phyloP scores from a whole-genome alignment of 92 coral and sea anemone species.

The Palythoa grandiflora region DNA sequence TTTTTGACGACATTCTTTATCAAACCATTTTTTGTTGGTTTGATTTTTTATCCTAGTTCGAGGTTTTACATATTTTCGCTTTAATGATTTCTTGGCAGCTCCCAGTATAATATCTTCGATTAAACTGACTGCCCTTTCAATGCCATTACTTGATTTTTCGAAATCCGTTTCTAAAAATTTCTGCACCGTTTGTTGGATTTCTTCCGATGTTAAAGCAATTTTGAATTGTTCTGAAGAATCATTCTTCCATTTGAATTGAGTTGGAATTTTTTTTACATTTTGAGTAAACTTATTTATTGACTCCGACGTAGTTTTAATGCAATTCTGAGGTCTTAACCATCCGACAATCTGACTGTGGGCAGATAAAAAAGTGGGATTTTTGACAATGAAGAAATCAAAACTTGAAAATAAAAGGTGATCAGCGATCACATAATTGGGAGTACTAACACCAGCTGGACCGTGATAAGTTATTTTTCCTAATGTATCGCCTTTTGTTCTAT shows the following conservation, averaged over 20 bases:
- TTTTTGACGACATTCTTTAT: slow-evolving; percentile 46
- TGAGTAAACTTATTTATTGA: slow-evolving; percentile 11
- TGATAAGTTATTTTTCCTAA: slow-evolving; percentile 50
- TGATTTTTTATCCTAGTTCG: background rate
- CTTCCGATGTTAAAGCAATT: slow-evolving; percentile 12
- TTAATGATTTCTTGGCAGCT: slow-evolving; percentile 38
- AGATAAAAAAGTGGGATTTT: slow-evolving; percentile 53
- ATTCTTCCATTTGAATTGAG: slow-evolving; percentile 45
- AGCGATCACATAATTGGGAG: slow-evolving; percentile 49
- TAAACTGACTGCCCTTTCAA: slow-evolving; percentile 9
- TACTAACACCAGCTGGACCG: slow-evolving; percentile 47
- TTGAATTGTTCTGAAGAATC: slow-evolving; percentile 37
- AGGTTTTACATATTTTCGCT: slow-evolving; percentile 30
- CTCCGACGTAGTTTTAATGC: background rate
- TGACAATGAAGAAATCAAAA: slow-evolving; percentile 43
- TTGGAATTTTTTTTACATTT: slow-evolving; percentile 10
- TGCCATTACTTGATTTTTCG: slow-evolving; percentile 14
- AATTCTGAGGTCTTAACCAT: background rate
- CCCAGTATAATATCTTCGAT: slow-evolving; percentile 20
- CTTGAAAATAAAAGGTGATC: slow-evolving; percentile 8
- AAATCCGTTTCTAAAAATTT: slow-evolving; percentile 21
- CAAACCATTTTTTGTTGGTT: slow-evolving; percentile 46
- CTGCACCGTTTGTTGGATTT: slow-evolving; percentile 13
- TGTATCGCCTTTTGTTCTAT: slow-evolving; percentile 61
- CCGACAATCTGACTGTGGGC: slow-evolving; percentile 47